Base-by-base conservation (phyloP, 2,113 vertebrate species). In the Pluvianellus socialis region DNA sequence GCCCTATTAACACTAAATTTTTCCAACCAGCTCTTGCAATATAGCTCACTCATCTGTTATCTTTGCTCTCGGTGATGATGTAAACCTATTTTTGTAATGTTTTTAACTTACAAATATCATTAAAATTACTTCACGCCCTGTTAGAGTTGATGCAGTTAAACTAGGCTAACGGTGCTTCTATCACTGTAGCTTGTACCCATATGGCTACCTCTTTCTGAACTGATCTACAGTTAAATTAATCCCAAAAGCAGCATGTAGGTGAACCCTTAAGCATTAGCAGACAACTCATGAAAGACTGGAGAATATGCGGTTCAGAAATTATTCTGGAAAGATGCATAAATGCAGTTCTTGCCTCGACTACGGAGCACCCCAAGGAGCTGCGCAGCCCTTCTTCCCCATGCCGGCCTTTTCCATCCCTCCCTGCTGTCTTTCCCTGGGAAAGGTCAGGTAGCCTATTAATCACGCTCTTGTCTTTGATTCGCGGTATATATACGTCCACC, bases 401-500 rank as follows among this genome's bases (percentile, higher is more conserved):
- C 20, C 0, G 0, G 28, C 53, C 40, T 11, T 75, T 47, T 52
- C 22, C 50, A 85, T 47, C 40, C 24, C 40, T 56, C 53, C 24
- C 38, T 47, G 59, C 72, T 55, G 27, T n/a, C 52, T 30, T 22
- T 66, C 15, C 61, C 71, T 59, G 68, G 53, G 68, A 85, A 93
- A 92, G 73, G 61, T 65, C 89, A 85, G 80, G 91, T 30, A 84
- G 44, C 66, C 87, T 67, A 49, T 77, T 74, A 83, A 88, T 80
- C 65, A 71, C 0, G 2, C n/a, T 58, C 38, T 59, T 71, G 68
- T 38, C 42, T 94, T 88, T 56, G 40, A 79, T 63, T 89, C 87
- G 59, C 1, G 4, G 22, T 56, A 50, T 38, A 53, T 13, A 10
- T 24, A 26, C 0, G 0, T 40, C 32, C 32, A 45, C 61, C 0